Evolutionary conservation across 1,140 invertebrate genomes (phyloP).

Genomic region (Eciton burchellii): DNA sequence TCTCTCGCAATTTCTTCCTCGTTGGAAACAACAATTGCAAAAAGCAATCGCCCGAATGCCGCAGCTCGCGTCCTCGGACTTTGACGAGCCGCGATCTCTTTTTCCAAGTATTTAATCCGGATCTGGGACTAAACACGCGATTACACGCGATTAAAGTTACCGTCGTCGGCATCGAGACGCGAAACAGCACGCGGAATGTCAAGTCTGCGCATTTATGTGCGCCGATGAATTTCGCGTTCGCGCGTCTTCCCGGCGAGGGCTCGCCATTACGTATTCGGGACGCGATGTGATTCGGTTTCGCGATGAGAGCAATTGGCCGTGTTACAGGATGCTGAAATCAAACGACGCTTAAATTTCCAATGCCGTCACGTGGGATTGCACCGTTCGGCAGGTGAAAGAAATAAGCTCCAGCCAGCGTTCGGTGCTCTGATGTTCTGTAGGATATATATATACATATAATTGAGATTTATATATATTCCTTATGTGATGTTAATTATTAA

Average conservation of each 20-base stretch:
- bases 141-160: no score
- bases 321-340: slow-evolving; percentile 9
- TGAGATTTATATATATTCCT: no score
- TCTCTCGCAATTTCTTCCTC: not conserved
- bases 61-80: not conserved
- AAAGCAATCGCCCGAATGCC: not conserved
- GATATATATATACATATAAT: no score
- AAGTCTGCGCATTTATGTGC: slow-evolving; percentile 18
- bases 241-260: not conserved
- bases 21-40: not conserved
- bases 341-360: slow-evolving; percentile 54
- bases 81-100: not conserved
- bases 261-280: slow-evolving; percentile 11
- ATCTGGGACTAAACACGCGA: no score
- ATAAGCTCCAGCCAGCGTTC: slow-evolving; percentile 25
- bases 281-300: not conserved
- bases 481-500: no score
- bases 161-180: no score
- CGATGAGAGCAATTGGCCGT: not conserved
- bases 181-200: no score
- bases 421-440: not conserved
- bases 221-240: slow-evolving; percentile 28
- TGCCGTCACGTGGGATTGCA: slow-evolving; percentile 45
- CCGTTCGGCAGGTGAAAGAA: slow-evolving; percentile 9
- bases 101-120: no score